Evolutionary conservation across 2,797 vertebrate genomes (phyloP), one percentile per base, ranked within the genome.

Genomic region (Lindbergichthys nudifrons): DNA sequence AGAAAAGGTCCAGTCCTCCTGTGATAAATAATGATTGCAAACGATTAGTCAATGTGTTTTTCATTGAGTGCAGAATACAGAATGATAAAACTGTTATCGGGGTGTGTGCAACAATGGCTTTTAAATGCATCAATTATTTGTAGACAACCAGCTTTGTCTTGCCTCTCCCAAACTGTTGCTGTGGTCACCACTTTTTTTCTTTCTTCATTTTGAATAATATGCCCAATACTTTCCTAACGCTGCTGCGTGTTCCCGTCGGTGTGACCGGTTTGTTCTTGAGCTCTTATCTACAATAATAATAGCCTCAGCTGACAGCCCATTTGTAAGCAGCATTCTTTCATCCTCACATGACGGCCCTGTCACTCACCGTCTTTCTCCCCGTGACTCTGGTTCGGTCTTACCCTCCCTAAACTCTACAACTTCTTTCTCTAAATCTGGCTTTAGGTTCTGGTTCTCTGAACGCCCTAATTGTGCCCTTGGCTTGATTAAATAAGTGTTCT

Each of bases 311-410:
- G 94, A 93, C 92, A 53, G 80, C 73, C 65, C 61, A 62, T 85
- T 86, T 91, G 85, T 81, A 89, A 87, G 82, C 93, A 91, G 91
- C 92, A 91, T 94, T 93, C 89, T 88, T 93, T 90, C 83, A 82
- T 73, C 57, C 86, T 93, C 93, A 93, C 92, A 94, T 94, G 93
- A 94, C 87, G 50, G 77, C 58, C 52, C 30, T 86, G 73, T 89
- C 84, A 72, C 67, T 81, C 63, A 26, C 43, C 69, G 10, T 75
- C 8, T 48, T 15, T 15, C 57, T 82, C 30, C 74, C 59, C 81
- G 66, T 73, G 65, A 67, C 32, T 77, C 76, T 72, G 65, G 65
- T 26, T 77, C 76, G 10, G n/a, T 74, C 77, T 82, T 61, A 3
- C n/a, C 21, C n/a, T 41, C 32, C 36, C 4, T 3, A 46, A 39